These are phyloP conservation scores for Clarias fuscus DNA, from an alignment of 2,797 vertebrate genomes.

Conservation along the genomic window DNA sequence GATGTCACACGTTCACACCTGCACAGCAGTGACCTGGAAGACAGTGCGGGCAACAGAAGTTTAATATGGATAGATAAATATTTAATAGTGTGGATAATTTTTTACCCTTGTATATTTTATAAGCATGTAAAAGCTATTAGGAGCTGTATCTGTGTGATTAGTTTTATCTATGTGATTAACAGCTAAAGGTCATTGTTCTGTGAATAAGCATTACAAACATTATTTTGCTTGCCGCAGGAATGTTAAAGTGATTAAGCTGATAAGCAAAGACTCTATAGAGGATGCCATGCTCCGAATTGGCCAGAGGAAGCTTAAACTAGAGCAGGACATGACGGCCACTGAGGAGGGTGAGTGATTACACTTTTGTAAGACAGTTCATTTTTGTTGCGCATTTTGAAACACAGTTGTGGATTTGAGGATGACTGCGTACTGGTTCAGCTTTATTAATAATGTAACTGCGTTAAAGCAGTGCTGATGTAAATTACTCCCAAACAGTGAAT, in stretches of 20 bases:
- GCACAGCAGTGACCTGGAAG: too few relatives aligned
- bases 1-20: too few relatives aligned
- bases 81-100: too few relatives aligned
- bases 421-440: neutral
- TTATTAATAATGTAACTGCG: neutral
- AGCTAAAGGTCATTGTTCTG: neutral
- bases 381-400: neutral
- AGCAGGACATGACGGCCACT: constrained; percentile 84
- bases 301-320: constrained; percentile 83
- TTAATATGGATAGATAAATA: too few relatives aligned
- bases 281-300: constrained; percentile 86
- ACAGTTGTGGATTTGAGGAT: neutral
- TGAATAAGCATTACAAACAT: neutral
- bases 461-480: neutral
- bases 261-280: constrained; percentile 84
- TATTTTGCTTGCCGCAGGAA: constrained; percentile 39
- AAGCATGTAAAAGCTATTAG: neutral
- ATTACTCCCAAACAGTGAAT: neutral
- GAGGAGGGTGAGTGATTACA: constrained; percentile 71
- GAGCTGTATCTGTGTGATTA: neutral
- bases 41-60: too few relatives aligned
- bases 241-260: constrained; percentile 79
- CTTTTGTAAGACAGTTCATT: constrained; percentile 1
- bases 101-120: too few relatives aligned
- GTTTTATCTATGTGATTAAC: neutral